Conservation (phyloP, 2,113 vertebrate genomes). For the Datnioides undecimradiatus region DNA sequence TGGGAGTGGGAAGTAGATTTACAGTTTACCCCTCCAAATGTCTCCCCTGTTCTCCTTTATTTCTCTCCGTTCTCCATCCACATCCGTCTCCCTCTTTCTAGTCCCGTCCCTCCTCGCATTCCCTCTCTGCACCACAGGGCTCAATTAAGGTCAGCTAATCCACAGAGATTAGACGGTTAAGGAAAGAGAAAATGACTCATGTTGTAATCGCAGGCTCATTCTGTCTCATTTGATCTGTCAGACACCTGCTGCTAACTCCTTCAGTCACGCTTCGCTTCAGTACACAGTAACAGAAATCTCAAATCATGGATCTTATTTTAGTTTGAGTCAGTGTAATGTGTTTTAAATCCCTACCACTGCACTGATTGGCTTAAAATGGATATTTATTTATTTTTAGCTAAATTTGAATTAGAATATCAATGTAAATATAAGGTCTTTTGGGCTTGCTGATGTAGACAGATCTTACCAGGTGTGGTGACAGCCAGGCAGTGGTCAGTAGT, state of each 20-base stretch:
- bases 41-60: neutral
- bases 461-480: neutral
- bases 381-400: neutral
- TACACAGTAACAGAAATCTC: neutral
- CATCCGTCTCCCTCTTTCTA: neutral
- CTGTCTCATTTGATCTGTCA: constrained; percentile 53
- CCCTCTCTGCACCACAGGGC: constrained; percentile 18
- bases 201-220: constrained; percentile 23
- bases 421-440: neutral
- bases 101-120: constrained; percentile 8
- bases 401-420: too few relatives aligned
- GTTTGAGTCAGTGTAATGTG: too few relatives aligned
- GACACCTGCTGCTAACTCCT: neutral
- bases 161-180: constrained; percentile 63
- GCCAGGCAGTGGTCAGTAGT: neutral
- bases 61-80: neutral
- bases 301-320: neutral
- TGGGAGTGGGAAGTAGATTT: neutral
- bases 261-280: neutral
- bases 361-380: neutral
- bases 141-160: constrained; percentile 62
- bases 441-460: neutral
- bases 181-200: constrained; percentile 17
- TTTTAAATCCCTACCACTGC: neutral
- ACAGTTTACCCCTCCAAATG: neutral